phyloP scores from a whole-genome alignment of 2,888 invertebrate genomes.

The Chrysopilus asiliformis region DNA sequence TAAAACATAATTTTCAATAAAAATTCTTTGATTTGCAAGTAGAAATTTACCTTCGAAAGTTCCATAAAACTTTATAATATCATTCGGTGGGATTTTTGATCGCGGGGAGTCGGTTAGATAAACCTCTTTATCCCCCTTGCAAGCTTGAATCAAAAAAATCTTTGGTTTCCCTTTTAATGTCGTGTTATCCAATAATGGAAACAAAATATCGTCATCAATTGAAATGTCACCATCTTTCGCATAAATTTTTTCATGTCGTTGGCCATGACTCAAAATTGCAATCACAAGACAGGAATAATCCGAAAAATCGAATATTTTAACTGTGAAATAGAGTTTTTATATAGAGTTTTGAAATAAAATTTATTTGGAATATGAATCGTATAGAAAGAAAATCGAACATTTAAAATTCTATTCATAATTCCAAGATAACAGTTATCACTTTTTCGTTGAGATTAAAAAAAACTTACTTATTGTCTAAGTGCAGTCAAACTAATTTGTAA shows the following conservation, averaged over 20 bases:
- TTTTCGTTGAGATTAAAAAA: no score
- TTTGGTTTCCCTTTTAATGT: conserved; percentile 29
- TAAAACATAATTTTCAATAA: neutral
- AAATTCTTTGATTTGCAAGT: neutral
- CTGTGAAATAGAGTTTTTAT: conserved; percentile 15
- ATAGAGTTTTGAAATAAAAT: neutral
- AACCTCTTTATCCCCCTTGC: conserved; percentile 24
- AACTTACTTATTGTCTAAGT: no score
- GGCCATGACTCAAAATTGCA: conserved; percentile 30
- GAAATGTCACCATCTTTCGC: conserved; percentile 28
- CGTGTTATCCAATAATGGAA: conserved; percentile 28
- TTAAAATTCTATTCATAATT: no score
- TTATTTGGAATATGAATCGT: no score
- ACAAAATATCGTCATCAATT: conserved; percentile 27
- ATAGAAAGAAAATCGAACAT: no score
- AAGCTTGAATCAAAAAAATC: conserved; percentile 32
- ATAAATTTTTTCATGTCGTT: conserved; percentile 23
- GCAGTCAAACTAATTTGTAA: no score
- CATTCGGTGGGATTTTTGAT: neutral
- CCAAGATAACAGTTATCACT: no score
- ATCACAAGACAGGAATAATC: conserved; percentile 27
- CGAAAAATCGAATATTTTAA: conserved; percentile 24
- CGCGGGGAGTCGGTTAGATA: neutral
- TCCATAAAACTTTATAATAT: conserved; percentile 25
- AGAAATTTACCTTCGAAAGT: conserved; percentile 27